phyloP scores from a whole-genome alignment of 2,888 invertebrate genomes.

The Hyalella azteca region DNA sequence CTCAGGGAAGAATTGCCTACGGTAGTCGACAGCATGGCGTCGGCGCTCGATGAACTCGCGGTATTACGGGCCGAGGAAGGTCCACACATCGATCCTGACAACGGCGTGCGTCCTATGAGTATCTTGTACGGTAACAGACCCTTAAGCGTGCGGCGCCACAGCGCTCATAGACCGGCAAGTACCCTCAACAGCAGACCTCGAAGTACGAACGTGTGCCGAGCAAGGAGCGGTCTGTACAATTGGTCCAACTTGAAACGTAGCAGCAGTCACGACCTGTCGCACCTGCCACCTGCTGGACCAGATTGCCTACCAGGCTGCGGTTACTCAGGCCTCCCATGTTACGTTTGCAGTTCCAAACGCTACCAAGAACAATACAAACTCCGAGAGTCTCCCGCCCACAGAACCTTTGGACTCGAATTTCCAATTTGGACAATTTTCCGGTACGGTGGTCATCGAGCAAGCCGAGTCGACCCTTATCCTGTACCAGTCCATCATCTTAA shows the following conservation, averaged over 20 bases:
- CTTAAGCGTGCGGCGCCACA: background rate
- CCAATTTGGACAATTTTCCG: constrained; percentile 19
- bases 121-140: background rate
- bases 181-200: constrained; percentile 3
- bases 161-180: background rate
- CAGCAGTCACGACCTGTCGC: background rate
- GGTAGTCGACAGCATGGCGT: background rate
- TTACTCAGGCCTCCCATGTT: constrained; percentile 45
- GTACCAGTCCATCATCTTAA: background rate
- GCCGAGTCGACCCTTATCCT: background rate
- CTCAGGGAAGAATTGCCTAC: no score
- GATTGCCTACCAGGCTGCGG: constrained; percentile 45
- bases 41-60: background rate
- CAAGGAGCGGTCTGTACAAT: background rate
- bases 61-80: background rate
- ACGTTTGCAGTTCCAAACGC: constrained; percentile 39
- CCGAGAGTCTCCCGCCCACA: background rate
- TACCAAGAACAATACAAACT: background rate
- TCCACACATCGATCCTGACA: background rate
- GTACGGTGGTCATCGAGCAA: background rate
- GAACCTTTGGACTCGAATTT: background rate
- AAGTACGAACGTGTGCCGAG: constrained; percentile 13
- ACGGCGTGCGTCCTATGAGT: constrained; percentile 1
- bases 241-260: background rate
- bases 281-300: constrained; percentile 41